These are phyloP conservation scores for Amblyjoppa proteus DNA, from an alignment of 2,888 invertebrate genomes.

Conservation along the genomic window DNA sequence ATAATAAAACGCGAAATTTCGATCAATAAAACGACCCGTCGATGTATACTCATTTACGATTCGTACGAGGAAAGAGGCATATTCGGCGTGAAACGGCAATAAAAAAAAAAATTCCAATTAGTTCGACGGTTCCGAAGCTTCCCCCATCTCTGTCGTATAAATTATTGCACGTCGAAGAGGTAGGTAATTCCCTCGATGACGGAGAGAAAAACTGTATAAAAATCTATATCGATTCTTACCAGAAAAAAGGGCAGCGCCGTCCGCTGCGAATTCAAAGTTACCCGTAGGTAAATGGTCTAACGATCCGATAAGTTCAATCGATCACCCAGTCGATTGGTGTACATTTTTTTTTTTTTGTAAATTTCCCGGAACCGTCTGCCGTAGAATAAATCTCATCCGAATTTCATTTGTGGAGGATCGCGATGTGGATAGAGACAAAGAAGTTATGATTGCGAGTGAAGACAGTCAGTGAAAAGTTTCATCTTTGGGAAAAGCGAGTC, in stretches of 20 bases:
- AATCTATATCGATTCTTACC: not conserved
- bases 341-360: not conserved
- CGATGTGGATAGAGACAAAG: not conserved
- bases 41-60: constrained; percentile 27
- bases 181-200: no score
- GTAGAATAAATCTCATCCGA: constrained; percentile 5
- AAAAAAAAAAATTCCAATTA: constrained; percentile 34
- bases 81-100: not conserved
- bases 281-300: not conserved
- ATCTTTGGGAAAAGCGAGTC: constrained; percentile 20
- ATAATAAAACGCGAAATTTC: constrained; percentile 55
- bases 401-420: constrained; percentile 1
- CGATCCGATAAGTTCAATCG: not conserved
- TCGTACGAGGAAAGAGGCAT: not conserved
- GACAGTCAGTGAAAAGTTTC: constrained; percentile 33
- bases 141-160: not conserved
- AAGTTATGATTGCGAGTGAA: constrained; percentile 35
- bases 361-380: not conserved
- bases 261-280: not conserved
- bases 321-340: not conserved
- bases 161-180: not conserved
- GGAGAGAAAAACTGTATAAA: not conserved
- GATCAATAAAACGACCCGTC: constrained; percentile 46
- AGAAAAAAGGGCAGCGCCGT: not conserved
- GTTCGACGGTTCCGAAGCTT: not conserved